Percentiles rank a stretch among this genome's conserved stretches.
phyloP scores from a whole-genome alignment of 2,113 vertebrate species.

The Sturnus vulgaris region DNA sequence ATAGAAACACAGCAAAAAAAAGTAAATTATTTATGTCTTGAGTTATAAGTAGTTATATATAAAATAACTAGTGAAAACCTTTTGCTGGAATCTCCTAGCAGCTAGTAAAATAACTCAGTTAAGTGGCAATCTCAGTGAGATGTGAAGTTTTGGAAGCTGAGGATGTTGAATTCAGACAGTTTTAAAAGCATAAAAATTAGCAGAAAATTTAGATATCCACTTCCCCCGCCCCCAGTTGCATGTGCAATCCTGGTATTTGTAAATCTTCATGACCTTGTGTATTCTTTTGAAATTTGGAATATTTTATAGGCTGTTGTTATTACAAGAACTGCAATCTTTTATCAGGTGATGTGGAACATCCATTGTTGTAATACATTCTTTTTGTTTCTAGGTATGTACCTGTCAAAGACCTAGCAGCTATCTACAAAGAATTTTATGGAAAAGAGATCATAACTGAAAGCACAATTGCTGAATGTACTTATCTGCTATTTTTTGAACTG shows the following conservation, averaged over 20 bases:
- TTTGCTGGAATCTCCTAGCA: not conserved
- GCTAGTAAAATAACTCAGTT: not conserved
- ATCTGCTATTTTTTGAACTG: constrained; percentile 74
- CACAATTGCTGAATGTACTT: constrained; percentile 69
- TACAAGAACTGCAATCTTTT: not conserved
- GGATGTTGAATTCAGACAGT: not conserved
- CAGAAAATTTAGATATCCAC: not conserved
- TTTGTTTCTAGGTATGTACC: constrained; percentile 74
- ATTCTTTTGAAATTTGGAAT: not conserved
- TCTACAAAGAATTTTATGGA: constrained; percentile 74
- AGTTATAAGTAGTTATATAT: not conserved
- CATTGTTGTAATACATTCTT: not conserved
- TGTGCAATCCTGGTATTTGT: not conserved
- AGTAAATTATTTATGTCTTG: not conserved
- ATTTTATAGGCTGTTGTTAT: not conserved
- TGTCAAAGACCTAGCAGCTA: constrained; percentile 72
- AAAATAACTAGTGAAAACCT: not conserved
- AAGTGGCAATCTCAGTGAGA: not conserved
- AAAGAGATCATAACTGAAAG: constrained; percentile 61
- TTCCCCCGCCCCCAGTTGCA: not conserved
- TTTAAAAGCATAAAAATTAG: not conserved
- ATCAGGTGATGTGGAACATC: not conserved
- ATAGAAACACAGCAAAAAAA: not conserved
- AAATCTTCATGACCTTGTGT: not conserved
- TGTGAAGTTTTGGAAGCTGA: not conserved